Evolutionary conservation across 1,140 invertebrate species (phyloP).

Genomic region (Hylyphantes graminicola): DNA sequence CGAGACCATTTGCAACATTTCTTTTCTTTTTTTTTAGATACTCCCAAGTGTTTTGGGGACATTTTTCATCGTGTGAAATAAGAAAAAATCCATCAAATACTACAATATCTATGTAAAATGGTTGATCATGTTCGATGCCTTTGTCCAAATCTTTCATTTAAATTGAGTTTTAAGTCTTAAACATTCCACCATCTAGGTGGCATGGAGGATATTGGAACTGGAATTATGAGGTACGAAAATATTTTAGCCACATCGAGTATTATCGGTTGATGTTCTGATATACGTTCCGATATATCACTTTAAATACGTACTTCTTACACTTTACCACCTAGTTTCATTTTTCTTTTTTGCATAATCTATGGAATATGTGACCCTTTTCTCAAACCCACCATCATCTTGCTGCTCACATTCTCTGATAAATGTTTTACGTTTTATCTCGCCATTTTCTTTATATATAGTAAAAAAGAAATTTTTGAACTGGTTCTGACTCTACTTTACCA

Average conservation of each 20-base stretch:
- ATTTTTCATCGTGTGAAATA: neutral
- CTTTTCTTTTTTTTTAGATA: too few species aligned
- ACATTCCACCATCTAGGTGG: neutral
- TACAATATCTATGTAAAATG: too few species aligned
- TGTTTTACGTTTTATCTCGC: neutral
- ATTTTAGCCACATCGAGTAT: neutral
- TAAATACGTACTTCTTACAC: neutral
- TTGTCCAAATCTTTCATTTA: too few species aligned
- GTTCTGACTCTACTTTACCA: neutral
- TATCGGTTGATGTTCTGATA: too few species aligned
- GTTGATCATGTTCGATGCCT: too few species aligned
- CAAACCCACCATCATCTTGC: neutral
- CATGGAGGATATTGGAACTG: neutral
- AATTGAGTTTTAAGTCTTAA: neutral
- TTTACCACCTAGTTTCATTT: neutral
- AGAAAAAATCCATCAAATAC: neutral
- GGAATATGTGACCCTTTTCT: neutral
- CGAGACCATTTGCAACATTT: too few species aligned
- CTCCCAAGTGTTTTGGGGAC: too few species aligned
- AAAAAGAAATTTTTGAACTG: neutral
- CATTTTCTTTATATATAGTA: neutral
- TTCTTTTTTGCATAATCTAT: neutral
- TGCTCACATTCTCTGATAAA: neutral
- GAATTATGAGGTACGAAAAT: neutral
- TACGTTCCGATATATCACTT: neutral